Evolutionary conservation across 2,797 vertebrate genomes (phyloP).

Genomic region (Gallinago stenura): DNA sequence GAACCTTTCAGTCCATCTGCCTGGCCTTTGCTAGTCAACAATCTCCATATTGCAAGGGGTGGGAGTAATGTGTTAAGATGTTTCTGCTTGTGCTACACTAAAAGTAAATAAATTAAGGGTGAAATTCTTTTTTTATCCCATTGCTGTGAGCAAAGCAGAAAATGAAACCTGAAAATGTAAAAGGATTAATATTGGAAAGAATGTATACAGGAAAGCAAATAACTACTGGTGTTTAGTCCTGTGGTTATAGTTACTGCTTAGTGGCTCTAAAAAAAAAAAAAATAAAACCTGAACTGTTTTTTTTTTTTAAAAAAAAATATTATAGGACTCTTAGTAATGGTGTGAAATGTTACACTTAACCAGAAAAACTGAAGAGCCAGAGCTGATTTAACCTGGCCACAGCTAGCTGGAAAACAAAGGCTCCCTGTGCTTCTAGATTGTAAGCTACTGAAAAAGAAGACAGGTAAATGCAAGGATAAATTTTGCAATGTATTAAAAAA

Average conservation of each 20-base stretch:
- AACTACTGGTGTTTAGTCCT: slow-evolving; percentile 73
- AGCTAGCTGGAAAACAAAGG: slow-evolving; percentile 78
- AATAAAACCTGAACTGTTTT: background rate
- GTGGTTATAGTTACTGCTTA: slow-evolving; percentile 78
- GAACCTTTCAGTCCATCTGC: slow-evolving; percentile 71
- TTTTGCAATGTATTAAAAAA: slow-evolving; percentile 63
- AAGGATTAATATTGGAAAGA: slow-evolving; percentile 78
- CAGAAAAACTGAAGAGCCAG: slow-evolving; percentile 81
- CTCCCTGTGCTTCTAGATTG: slow-evolving; percentile 77
- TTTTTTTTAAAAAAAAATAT: background rate
- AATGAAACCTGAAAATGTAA: slow-evolving; percentile 70
- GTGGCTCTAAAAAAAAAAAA: slow-evolving; percentile 40
- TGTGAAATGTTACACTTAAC: slow-evolving; percentile 77
- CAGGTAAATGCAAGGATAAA: slow-evolving; percentile 66
- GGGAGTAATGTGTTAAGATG: slow-evolving; percentile 27
- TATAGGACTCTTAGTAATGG: slow-evolving; percentile 61
- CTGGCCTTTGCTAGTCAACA: slow-evolving; percentile 64
- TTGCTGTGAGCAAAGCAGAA: slow-evolving; percentile 68
- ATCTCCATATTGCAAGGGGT: slow-evolving; percentile 58
- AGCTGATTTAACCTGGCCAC: slow-evolving; percentile 69
- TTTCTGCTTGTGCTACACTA: slow-evolving; percentile 69
- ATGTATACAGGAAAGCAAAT: slow-evolving; percentile 75
- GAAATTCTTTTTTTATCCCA: slow-evolving; percentile 57
- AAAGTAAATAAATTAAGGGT: slow-evolving; percentile 30
- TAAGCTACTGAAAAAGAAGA: slow-evolving; percentile 78